Conservation (phyloP, 2,797 vertebrate species). For the Hipposideros larvatus region DNA sequence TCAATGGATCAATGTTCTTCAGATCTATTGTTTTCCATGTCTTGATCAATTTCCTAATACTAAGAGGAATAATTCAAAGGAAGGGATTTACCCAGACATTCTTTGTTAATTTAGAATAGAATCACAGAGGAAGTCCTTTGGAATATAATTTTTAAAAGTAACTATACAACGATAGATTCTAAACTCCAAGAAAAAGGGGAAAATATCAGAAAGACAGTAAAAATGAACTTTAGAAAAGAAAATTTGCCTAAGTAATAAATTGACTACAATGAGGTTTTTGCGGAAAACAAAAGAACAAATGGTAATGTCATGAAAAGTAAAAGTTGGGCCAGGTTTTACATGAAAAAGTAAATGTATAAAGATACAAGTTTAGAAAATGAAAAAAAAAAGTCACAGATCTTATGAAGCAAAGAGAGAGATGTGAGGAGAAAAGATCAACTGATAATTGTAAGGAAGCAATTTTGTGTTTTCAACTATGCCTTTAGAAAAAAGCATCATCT, state of each 20-base stretch:
- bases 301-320: constrained; percentile 15
- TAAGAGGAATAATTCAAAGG: not conserved
- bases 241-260: constrained; percentile 49
- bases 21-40: not conserved
- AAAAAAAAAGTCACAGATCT: constrained; percentile 9
- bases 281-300: constrained; percentile 48
- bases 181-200: constrained; percentile 54
- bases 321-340: not conserved
- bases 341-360: constrained; percentile 32
- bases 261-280: constrained; percentile 48
- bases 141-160: not conserved
- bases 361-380: not conserved
- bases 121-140: constrained; percentile 19
- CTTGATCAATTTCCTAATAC: constrained; percentile 20
- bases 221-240: constrained; percentile 64
- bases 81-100: not conserved
- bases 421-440: not conserved
- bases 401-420: not conserved
- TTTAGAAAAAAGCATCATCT: constrained; percentile 55
- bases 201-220: constrained; percentile 47
- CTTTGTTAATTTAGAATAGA: constrained; percentile 41
- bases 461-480: not conserved
- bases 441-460: not conserved
- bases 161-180: not conserved
- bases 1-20: not conserved